These are phyloP conservation scores for Stichodactyla mertensii DNA, from an alignment of 64 coral and sea anemone species.

Conservation along the genomic window DNA sequence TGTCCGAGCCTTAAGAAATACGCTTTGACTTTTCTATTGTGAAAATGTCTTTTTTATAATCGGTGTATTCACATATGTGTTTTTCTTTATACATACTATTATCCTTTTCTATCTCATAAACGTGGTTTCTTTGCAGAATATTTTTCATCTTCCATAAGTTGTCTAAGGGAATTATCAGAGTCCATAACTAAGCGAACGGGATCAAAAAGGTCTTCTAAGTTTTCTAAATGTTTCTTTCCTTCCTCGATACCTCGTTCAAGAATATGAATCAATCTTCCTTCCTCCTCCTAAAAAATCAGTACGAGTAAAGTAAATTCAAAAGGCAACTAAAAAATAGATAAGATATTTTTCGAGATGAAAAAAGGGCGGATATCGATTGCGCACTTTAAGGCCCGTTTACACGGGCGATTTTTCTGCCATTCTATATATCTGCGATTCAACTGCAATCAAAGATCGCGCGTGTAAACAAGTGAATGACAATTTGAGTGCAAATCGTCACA, in stretches of 20 bases:
- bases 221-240: background rate
- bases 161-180: conserved; percentile 1
- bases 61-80: no score
- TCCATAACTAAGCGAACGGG: background rate
- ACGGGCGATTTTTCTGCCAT: no score
- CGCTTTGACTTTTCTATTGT: no score
- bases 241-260: background rate
- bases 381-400: no score
- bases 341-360: no score
- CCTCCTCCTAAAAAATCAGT: background rate
- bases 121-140: background rate
- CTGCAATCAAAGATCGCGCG: no score
- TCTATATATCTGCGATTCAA: no score
- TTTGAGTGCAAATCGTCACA: no score
- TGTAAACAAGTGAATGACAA: no score
- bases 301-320: background rate
- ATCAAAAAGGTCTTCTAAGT: background rate
- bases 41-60: no score
- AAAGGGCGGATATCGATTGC: no score
- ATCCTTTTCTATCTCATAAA: background rate
- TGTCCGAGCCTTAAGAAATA: no score
- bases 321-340: background rate
- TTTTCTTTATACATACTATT: background rate
- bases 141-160: background rate
- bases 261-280: background rate